Percentiles rank a stretch among this genome's conserved stretches.
These are phyloP conservation scores for Spongilla lacustris DNA, from an alignment of 37 sponge, comb jelly and placozoan species.

Conservation along the genomic window DNA sequence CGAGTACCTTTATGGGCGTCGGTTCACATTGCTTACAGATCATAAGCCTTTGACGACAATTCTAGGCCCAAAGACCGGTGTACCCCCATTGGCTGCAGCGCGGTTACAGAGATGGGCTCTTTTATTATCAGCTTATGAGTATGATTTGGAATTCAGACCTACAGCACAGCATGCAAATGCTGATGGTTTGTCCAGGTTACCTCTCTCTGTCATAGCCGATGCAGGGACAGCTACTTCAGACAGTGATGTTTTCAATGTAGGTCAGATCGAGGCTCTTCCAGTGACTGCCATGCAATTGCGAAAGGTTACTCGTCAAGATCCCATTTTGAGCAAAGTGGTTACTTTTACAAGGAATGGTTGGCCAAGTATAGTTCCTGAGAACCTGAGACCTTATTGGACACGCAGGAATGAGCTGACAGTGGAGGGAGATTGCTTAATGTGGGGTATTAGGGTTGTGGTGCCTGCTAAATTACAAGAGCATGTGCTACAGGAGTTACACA, in stretches of 20 bases:
- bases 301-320: slow-evolving; percentile 13
- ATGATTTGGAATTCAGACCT: no score
- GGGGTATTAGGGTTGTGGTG: slow-evolving; percentile 49
- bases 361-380: slow-evolving; percentile 6
- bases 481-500: slow-evolving; percentile 9
- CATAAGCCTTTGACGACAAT: slow-evolving; percentile 29
- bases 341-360: slow-evolving; percentile 21
- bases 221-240: no score
- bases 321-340: slow-evolving; percentile 25
- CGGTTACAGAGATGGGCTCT: slow-evolving; percentile 47
- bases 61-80: slow-evolving; percentile 25
- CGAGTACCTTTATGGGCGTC: slow-evolving; percentile 60
- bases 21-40: slow-evolving; percentile 40
- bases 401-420: slow-evolving; percentile 32
- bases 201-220: background rate
- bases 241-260: slow-evolving; percentile 1
- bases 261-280: slow-evolving; percentile 19
- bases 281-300: slow-evolving; percentile 8
- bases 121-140: no score
- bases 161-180: slow-evolving; percentile 51
- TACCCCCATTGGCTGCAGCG: slow-evolving; percentile 42
- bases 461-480: slow-evolving; percentile 8
- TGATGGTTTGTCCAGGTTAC: slow-evolving; percentile 52
- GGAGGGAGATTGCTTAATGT: slow-evolving; percentile 42
- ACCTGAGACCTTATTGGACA: slow-evolving; percentile 6